A percentile compares a stretch with the other conserved stretches of the same genome.
These are phyloP conservation scores for Lepas anatifera DNA, from an alignment of 2,888 invertebrate species.

Conservation along the genomic window DNA sequence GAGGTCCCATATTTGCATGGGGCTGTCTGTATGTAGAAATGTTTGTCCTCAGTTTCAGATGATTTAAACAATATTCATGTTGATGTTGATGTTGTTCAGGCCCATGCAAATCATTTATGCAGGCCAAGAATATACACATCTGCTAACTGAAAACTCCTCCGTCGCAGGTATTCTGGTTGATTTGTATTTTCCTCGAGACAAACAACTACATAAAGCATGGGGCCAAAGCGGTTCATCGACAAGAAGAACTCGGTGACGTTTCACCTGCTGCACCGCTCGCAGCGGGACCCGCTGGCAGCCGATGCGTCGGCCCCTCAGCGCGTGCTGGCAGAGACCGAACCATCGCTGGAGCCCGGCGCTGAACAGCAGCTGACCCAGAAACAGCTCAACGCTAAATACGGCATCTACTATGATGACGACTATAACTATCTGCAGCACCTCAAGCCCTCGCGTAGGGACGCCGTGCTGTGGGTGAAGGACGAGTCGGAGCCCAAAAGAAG, in stretches of 20 bases:
- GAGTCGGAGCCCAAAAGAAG: not conserved
- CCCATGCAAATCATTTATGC: no score
- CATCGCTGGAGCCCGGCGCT: not conserved
- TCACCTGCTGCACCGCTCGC: slow-evolving; percentile 46
- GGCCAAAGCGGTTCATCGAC: not conserved
- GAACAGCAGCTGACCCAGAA: slow-evolving; percentile 39
- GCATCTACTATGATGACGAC: slow-evolving; percentile 87
- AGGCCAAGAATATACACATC: no score
- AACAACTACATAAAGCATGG: no score
- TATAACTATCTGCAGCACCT: slow-evolving; percentile 92
- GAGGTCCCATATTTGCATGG: no score
- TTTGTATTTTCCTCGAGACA: no score
- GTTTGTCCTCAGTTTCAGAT: no score
- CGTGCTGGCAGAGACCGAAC: slow-evolving; percentile 54
- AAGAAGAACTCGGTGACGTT: not conserved
- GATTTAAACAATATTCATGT: no score
- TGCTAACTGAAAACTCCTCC: no score
- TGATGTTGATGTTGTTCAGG: no score
- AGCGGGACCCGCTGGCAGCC: slow-evolving; percentile 77
- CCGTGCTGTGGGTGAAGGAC: not conserved
- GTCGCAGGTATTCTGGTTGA: no score
- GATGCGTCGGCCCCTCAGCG: slow-evolving; percentile 81
- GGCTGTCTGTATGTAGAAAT: no score
- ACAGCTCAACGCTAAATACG: slow-evolving; percentile 69
- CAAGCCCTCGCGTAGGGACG: slow-evolving; percentile 37